Base-by-base conservation (phyloP, 2,113 vertebrate genomes). In the Bufo gargarizans region DNA sequence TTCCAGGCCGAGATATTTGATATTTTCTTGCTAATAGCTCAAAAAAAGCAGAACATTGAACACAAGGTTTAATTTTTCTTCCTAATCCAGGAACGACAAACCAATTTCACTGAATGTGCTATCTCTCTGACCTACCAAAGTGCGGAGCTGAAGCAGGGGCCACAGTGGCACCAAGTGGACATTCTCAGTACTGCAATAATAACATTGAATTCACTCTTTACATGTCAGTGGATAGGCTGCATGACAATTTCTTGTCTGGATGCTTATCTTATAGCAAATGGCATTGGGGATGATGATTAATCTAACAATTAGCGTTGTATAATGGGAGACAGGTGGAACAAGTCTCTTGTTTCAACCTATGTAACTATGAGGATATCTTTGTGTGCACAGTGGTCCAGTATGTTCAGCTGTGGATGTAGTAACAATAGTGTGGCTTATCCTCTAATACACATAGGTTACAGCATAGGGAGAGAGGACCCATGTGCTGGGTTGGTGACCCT, bases 141-240 rank as follows among this genome's bases (percentile, higher is more conserved):
- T 80, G 56, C 33, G 0, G 6, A 17, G 82, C 12, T n/a, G 45
- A 88, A 83, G 20, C 20, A 63, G 86, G 79, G 79, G 47, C 56
- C 79, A 88, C 86, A 88, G 86, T 58, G 86, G 20, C 86, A 74
- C 86, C 86, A 33, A 65, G 86, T 83, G 86, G 79, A 50, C 16
- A 33, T 6, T 17, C 6, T 33, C 20, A 50, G 85, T 3, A 78
- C 85, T 86, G 85, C 55, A 65, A 14, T 53, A 33, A 7, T 50
- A 67, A 53, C 53, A 83, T 16, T 50, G 19, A 53, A 69, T 53
- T n/a, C 20, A 11, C 76, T 55, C 6, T 56, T 4, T 71, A 33
- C 50, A 45, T 50, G 45, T 55, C 58, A 16, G n/a, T 33, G 12
- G 16, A 55, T 53, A 12, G 10, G 45, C 3, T 43, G 22, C 20